A percentile compares a stretch with the other conserved stretches of the same genome.
Conservation (phyloP, 1,140 invertebrate genomes). For the Lethrus apterus region DNA sequence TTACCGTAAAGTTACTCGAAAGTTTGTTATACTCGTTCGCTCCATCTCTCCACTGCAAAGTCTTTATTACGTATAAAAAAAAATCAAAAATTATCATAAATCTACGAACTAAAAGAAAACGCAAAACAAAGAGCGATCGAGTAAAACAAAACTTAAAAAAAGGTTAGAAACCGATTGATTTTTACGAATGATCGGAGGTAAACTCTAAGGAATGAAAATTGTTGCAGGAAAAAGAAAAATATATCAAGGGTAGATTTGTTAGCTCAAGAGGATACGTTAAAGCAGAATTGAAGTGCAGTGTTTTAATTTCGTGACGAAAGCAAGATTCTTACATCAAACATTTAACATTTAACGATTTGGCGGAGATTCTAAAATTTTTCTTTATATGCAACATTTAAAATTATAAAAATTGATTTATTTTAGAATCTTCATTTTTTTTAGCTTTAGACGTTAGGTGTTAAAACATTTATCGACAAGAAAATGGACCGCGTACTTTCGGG, state of each 20-base stretch:
- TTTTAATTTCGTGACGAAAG: no score
- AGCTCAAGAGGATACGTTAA: no score
- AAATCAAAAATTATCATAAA: neutral
- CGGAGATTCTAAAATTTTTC: no score
- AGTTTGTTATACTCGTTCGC: slow-evolving; percentile 37
- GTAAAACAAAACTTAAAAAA: slow-evolving; percentile 23
- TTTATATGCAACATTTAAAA: no score
- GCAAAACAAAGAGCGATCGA: slow-evolving; percentile 31
- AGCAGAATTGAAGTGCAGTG: no score
- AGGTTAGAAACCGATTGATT: no score
- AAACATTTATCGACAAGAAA: slow-evolving; percentile 16
- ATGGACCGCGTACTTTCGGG: slow-evolving; percentile 66
- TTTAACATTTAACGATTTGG: no score
- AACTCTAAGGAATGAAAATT: neutral
- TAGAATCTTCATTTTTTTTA: neutral
- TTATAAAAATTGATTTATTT: neutral
- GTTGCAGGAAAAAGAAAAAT: slow-evolving; percentile 1
- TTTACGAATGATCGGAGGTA: no score
- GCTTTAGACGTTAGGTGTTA: no score
- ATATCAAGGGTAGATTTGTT: neutral
- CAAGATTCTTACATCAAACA: no score
- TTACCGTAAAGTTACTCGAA: no score
- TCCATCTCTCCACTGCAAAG: slow-evolving; percentile 38
- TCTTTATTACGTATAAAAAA: neutral
- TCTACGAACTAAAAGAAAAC: slow-evolving; percentile 8